Evolutionary conservation across 2,797 vertebrate species (phyloP), one percentile per base, ranked within the genome.

Genomic region (Sebastolobus altivelis): DNA sequence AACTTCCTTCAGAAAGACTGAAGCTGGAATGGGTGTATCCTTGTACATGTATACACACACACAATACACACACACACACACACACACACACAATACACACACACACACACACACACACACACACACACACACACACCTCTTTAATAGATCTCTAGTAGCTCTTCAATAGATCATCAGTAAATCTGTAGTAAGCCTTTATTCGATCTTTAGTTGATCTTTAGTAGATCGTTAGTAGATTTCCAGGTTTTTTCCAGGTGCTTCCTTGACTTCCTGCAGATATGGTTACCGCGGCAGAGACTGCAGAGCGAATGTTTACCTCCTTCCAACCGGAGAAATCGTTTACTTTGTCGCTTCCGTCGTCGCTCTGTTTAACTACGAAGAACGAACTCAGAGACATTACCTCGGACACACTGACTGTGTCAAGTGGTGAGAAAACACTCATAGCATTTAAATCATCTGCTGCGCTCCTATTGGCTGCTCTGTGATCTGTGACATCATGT

Each of bases 11-110:
- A 31, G 98, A 99, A 90, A 97, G 97, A 92, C 97, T 99, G 86
- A 99, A 98, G 95, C 96, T 99, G 94, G 98, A 99, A 90, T 99
- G 98, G 98, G 97, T 96, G 98, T 99, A 99, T 99, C 98, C 98
- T 99, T 97, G 11, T 58, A 13, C 13, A 20, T 3, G 13, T 2
- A 56, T 22, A 56, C 11, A 6, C 2, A 54, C 20, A 54, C n/a
- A 37, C 62, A 31, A 3, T 56, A 10, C 12, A 20, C 4, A 54
- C 20, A 54, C 52, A 54, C 8, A 4, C 6, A 49, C 18, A 49
- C 49, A 31, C 25, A 25, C 25, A 25, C 25, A 25, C 25, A 2
- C 25, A 25, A 25, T 6, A 33, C 7, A 33, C 33, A 33, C 33
- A 33, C 25, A 25, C 25, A 25, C 25, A 25, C 25, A 25, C 25